phyloP scores from a whole-genome alignment of 2,888 invertebrate species.

The Hyalella azteca region DNA sequence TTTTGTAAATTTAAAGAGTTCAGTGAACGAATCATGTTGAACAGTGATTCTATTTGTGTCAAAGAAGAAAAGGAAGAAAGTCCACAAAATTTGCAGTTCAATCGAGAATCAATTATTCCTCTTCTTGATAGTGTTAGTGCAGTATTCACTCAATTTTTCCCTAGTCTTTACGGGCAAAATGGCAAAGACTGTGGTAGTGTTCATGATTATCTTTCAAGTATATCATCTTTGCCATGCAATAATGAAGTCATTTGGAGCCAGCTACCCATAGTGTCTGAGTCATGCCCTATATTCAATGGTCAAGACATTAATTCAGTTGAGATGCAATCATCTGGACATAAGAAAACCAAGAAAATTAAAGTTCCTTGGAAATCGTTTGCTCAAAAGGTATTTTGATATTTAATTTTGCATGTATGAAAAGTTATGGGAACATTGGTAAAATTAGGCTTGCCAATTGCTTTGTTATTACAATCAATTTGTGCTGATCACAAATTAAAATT shows the following conservation, averaged over 20 bases:
- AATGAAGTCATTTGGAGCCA: not conserved
- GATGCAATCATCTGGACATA: too few species aligned
- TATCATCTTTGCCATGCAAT: not conserved
- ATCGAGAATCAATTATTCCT: not conserved
- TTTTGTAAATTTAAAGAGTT: not conserved
- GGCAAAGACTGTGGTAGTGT: not conserved
- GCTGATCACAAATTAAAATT: too few species aligned
- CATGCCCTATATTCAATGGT: too few species aligned
- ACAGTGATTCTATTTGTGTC: not conserved
- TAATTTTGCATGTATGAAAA: too few species aligned
- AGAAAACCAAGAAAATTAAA: too few species aligned
- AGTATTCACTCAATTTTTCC: constrained; percentile 20
- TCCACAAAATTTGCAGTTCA: not conserved
- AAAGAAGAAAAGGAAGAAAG: not conserved
- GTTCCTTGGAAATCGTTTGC: too few species aligned
- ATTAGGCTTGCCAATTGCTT: too few species aligned
- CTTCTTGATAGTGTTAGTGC: not conserved
- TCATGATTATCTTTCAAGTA: not conserved
- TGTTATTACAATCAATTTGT: too few species aligned
- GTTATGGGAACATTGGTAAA: too few species aligned
- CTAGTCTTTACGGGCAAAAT: constrained; percentile 2
- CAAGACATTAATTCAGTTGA: too few species aligned
- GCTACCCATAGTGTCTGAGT: not conserved
- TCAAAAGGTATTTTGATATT: too few species aligned
- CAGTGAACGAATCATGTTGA: not conserved